Evolutionary conservation across 2,888 invertebrate species (phyloP).

Genomic region (Papilio gigon): DNA sequence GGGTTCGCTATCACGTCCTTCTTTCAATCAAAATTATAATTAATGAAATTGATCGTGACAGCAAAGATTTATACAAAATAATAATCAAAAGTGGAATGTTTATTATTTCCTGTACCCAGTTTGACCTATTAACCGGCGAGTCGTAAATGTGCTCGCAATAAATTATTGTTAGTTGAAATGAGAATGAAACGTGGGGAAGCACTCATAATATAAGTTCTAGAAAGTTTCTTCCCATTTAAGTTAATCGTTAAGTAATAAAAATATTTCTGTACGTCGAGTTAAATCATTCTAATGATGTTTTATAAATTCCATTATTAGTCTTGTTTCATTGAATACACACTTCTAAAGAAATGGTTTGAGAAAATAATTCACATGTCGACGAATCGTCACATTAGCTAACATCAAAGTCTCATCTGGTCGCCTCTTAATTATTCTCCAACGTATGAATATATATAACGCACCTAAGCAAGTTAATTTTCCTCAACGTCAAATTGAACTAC

Average conservation of each 20-base stretch:
- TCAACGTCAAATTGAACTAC: slow-evolving; percentile 59
- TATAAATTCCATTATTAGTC: slow-evolving; percentile 5
- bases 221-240: slow-evolving; percentile 2
- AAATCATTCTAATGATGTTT: slow-evolving; percentile 14
- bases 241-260: slow-evolving; percentile 4
- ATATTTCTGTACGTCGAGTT: slow-evolving; percentile 4
- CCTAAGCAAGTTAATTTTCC: slow-evolving; percentile 64
- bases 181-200: slow-evolving; percentile 10
- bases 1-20: slow-evolving; percentile 29
- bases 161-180: slow-evolving; percentile 14
- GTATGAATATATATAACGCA: slow-evolving; percentile 68
- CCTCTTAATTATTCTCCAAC: slow-evolving; percentile 64
- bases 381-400: slow-evolving; percentile 54
- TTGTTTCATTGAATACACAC: slow-evolving; percentile 1
- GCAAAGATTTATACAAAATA: slow-evolving; percentile 16
- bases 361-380: slow-evolving; percentile 20
- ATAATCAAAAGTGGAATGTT: slow-evolving; percentile 16
- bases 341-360: background rate
- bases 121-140: slow-evolving; percentile 20
- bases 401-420: slow-evolving; percentile 62
- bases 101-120: slow-evolving; percentile 20
- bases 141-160: slow-evolving; percentile 10
- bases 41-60: slow-evolving; percentile 26
- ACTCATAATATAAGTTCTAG: background rate
- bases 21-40: slow-evolving; percentile 30